Percentiles rank a stretch among this genome's conserved stretches.
Conservation (phyloP, 2,888 invertebrate genomes). For the Drosophila nigricruria region DNA sequence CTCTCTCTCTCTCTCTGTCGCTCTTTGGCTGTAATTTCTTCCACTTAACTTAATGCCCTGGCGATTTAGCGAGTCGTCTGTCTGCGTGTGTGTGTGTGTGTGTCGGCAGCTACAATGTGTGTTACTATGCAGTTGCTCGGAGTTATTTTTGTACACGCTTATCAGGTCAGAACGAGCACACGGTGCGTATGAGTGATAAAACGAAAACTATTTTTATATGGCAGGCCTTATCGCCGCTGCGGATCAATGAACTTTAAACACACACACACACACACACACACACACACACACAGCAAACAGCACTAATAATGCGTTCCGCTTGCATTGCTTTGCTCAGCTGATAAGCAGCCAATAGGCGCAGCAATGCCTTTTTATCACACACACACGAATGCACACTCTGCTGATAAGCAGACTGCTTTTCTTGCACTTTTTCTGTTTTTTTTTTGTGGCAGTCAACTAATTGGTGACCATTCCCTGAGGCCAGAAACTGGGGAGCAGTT, state of each 20-base stretch:
- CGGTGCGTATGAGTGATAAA: constrained; percentile 64
- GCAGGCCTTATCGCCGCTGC: constrained; percentile 59
- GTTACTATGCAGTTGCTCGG: constrained; percentile 31
- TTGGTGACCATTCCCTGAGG: constrained; percentile 52
- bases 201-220: constrained; percentile 56
- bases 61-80: constrained; percentile 69
- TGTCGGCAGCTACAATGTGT: constrained; percentile 26
- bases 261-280: constrained; percentile 37
- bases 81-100: neutral
- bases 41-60: constrained; percentile 83
- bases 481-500: constrained; percentile 53
- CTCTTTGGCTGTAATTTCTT: constrained; percentile 82
- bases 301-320: constrained; percentile 48
- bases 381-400: constrained; percentile 6
- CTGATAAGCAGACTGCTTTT: constrained; percentile 42
- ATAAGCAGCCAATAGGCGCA: constrained; percentile 60
- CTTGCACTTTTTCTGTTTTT: constrained; percentile 28
- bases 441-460: constrained; percentile 55
- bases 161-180: constrained; percentile 28
- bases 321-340: constrained; percentile 45
- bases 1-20: constrained; percentile 22
- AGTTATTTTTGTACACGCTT: constrained; percentile 16
- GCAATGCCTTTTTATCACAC: constrained; percentile 36
- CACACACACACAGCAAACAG: constrained; percentile 9
- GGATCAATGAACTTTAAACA: constrained; percentile 76